A percentile compares a stretch with the other conserved stretches of the same genome.
Evolutionary conservation across 2,888 invertebrate genomes (phyloP).

Genomic region (Cylloceria caligata): DNA sequence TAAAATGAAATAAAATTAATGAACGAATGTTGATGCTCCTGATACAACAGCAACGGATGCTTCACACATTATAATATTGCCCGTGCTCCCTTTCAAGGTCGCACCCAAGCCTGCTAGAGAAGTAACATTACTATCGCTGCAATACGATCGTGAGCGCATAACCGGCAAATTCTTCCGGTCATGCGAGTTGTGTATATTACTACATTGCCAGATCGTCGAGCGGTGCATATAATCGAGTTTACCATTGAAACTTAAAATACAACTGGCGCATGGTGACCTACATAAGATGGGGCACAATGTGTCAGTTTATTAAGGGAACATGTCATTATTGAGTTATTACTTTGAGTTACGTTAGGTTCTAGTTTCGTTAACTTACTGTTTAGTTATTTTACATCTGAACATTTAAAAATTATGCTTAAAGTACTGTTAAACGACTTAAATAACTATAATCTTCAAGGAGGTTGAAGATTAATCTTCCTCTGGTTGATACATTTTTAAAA

Average conservation of each 20-base stretch:
- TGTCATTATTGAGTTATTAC: no score
- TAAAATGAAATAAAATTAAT: neutral
- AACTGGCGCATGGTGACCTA: conserved; percentile 16
- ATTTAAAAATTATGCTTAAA: no score
- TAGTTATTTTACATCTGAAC: no score
- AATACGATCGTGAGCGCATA: conserved; percentile 56
- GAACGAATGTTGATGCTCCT: conserved; percentile 9
- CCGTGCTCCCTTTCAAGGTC: conserved; percentile 56
- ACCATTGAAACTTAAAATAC: conserved; percentile 35
- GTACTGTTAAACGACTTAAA: no score
- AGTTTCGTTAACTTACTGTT: no score
- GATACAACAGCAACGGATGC: conserved; percentile 22
- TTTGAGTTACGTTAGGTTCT: no score
- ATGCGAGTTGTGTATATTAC: conserved; percentile 51
- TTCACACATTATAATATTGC: conserved; percentile 20
- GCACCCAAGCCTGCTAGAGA: conserved; percentile 37
- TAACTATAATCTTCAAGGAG: no score
- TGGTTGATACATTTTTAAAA: no score
- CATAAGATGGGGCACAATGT: conserved; percentile 25
- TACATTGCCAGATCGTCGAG: conserved; percentile 25
- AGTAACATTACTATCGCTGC: conserved; percentile 1
- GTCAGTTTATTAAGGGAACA: neutral
- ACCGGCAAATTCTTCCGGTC: conserved; percentile 63
- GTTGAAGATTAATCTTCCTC: no score
- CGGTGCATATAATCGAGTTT: conserved; percentile 19